A percentile compares a stretch with the other conserved stretches of the same genome.
Conservation (phyloP, 2,888 invertebrate species). For the Machimus atricapillus region DNA sequence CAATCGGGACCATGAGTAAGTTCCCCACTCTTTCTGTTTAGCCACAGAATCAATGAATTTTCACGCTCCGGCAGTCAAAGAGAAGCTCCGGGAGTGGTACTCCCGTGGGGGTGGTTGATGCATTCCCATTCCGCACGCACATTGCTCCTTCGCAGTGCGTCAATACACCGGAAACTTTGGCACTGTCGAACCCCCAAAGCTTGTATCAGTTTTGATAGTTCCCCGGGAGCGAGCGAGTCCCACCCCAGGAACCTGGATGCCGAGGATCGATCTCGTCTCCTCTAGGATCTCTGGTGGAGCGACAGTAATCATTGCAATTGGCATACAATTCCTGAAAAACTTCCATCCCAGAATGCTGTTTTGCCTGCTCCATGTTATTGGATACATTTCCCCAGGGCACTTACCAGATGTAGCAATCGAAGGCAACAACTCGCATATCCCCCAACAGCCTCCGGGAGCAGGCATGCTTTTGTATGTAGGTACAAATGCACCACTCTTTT, state of each 20-base stretch:
- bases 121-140: background rate
- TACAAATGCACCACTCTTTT: background rate
- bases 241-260: background rate
- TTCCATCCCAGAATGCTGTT: background rate
- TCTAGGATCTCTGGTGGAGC: background rate
- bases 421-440: background rate
- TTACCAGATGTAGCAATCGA: slow-evolving; percentile 7
- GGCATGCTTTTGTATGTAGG: background rate
- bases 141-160: background rate
- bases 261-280: background rate
- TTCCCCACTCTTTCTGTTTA: background rate
- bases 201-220: background rate
- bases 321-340: background rate
- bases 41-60: background rate
- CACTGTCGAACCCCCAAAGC: background rate
- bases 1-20: background rate
- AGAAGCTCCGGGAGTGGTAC: background rate
- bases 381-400: background rate
- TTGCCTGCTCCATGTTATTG: background rate
- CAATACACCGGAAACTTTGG: background rate
- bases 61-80: background rate
- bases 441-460: background rate
- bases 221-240: background rate
- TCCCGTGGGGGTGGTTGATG: background rate
- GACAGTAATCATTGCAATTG: background rate